A percentile compares a stretch with the other conserved stretches of the same genome.
Conservation (phyloP, 1,140 invertebrate genomes). For the Gryllus bimaculatus region DNA sequence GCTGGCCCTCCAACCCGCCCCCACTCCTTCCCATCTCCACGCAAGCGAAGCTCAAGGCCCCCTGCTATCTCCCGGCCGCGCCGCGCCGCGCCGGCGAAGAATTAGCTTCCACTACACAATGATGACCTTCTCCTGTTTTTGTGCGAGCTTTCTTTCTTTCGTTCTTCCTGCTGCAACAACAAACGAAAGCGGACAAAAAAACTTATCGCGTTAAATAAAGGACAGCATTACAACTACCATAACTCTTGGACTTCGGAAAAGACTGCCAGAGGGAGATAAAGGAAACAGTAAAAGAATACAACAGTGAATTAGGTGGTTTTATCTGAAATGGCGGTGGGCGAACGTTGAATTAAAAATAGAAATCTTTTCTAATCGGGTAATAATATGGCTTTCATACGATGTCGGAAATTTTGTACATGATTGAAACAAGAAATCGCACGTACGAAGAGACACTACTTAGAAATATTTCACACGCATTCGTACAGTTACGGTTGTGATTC, state of each 20-base stretch:
- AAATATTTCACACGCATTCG: no score
- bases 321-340: background rate
- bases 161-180: background rate
- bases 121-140: conserved; percentile 1
- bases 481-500: no score
- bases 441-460: no score
- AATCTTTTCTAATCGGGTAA: no score
- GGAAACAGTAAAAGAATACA: background rate
- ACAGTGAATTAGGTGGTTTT: conserved; percentile 1
- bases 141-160: background rate
- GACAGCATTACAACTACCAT: conserved; percentile 1
- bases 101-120: background rate
- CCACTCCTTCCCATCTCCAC: background rate
- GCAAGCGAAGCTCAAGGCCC: background rate
- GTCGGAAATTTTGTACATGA: no score
- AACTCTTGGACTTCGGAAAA: conserved; percentile 4
- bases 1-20: background rate
- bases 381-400: no score
- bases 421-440: no score
- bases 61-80: background rate
- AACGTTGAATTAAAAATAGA: no score
- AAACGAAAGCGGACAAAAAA: background rate
- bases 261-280: background rate
- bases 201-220: conserved; percentile 1
- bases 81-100: background rate